Percentiles rank a stretch among this genome's conserved stretches.
Evolutionary conservation across 2,888 invertebrate species (phyloP).

Genomic region (Latrodectus hesperus): DNA sequence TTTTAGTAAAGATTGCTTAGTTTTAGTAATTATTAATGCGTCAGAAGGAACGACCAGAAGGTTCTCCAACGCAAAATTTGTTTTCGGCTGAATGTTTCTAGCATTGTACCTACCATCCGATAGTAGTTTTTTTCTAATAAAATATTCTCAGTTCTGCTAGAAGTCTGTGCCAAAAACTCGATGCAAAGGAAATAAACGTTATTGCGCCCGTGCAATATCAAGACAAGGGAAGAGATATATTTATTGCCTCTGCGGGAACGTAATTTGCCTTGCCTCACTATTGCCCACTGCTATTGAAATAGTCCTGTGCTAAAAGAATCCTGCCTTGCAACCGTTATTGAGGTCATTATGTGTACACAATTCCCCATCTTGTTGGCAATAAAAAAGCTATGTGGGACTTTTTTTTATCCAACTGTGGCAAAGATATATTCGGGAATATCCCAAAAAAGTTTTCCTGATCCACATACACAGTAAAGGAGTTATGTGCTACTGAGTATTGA

Average conservation of each 20-base stretch:
- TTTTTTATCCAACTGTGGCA: conserved; percentile 14
- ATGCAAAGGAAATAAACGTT: background rate
- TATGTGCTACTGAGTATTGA: conserved; percentile 37
- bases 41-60: too few relatives aligned
- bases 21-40: too few relatives aligned
- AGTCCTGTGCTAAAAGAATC: conserved; percentile 17
- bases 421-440: conserved; percentile 26
- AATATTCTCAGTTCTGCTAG: background rate
- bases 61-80: too few relatives aligned
- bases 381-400: conserved; percentile 39
- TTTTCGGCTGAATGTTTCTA: too few relatives aligned
- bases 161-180: background rate
- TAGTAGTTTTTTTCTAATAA: too few relatives aligned
- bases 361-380: conserved; percentile 10
- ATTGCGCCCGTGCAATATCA: background rate
- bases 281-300: conserved; percentile 19
- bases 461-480: background rate
- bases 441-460: background rate
- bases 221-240: conserved; percentile 57
- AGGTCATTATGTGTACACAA: conserved; percentile 58
- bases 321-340: conserved; percentile 52
- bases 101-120: too few relatives aligned
- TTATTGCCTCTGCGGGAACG: conserved; percentile 43
- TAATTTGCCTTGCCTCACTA: conserved; percentile 49
- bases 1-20: too few relatives aligned